Percentiles rank a stretch among this genome's conserved stretches.
Conservation (phyloP, 2,888 invertebrate genomes). For the Mythimna impura region DNA sequence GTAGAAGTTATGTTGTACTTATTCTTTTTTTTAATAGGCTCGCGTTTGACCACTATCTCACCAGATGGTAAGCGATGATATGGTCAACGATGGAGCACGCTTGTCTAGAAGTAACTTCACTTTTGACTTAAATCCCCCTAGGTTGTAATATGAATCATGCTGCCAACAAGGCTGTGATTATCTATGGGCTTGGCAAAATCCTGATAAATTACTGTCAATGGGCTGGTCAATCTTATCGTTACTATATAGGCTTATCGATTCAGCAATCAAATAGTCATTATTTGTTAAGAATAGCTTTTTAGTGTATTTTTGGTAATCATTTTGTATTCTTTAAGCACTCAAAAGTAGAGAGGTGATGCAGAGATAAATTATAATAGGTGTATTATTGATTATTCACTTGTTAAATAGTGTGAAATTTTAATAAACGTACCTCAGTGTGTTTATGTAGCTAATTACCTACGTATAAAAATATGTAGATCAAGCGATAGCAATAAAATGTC, state of each 20-base stretch:
- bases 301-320: too few species aligned
- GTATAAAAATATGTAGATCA: conserved; percentile 2
- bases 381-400: not conserved
- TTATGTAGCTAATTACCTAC: conserved; percentile 1
- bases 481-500: conserved; percentile 10
- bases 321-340: too few species aligned
- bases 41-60: too few species aligned
- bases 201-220: conserved; percentile 4
- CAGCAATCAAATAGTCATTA: not conserved
- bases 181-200: conserved; percentile 22
- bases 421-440: not conserved
- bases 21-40: too few species aligned
- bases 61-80: too few species aligned
- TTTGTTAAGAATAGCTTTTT: not conserved
- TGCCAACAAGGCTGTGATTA: not conserved
- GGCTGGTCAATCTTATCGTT: conserved; percentile 19
- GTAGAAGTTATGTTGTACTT: too few species aligned
- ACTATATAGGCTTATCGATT: conserved; percentile 6
- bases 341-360: too few species aligned
- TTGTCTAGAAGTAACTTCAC: too few species aligned
- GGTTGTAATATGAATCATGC: conserved; percentile 2
- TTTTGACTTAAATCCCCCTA: too few species aligned
- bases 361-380: too few species aligned
- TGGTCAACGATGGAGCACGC: too few species aligned
- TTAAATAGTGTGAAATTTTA: not conserved